Percentiles rank a stretch among this genome's conserved stretches.
These are phyloP conservation scores for Tonatia bakeri DNA, from an alignment of 2,113 vertebrate genomes.

Conservation along the genomic window DNA sequence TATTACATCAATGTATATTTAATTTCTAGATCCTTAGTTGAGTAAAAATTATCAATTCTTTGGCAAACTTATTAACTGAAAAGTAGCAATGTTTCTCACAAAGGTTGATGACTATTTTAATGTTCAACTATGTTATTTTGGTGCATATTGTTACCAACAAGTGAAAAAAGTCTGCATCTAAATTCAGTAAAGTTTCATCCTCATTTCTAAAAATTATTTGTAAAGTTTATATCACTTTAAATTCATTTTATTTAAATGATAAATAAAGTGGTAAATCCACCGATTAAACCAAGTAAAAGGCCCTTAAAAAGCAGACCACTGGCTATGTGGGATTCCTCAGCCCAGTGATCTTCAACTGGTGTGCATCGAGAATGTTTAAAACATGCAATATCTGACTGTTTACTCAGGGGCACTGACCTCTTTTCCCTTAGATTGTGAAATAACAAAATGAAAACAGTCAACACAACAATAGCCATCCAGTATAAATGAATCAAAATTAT, in stretches of 20 bases:
- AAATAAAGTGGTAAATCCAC: neutral
- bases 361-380: neutral
- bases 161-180: neutral
- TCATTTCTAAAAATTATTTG: neutral
- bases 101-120: neutral
- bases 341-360: neutral
- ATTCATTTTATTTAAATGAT: neutral
- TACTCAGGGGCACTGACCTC: neutral
- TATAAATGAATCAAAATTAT: neutral
- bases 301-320: neutral
- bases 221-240: neutral
- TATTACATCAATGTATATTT: neutral
- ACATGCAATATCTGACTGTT: too few relatives aligned
- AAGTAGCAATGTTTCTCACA: neutral
- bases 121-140: neutral
- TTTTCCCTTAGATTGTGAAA: neutral
- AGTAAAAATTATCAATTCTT: neutral
- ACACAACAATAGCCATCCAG: neutral
- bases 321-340: neutral
- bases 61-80: neutral
- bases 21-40: neutral
- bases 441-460: neutral
- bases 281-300: neutral
- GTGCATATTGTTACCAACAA: neutral
- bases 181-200: neutral